Evolutionary conservation across 2,797 vertebrate species (phyloP), one percentile per base, ranked within the genome.

Genomic region (Characodon lateralis): DNA sequence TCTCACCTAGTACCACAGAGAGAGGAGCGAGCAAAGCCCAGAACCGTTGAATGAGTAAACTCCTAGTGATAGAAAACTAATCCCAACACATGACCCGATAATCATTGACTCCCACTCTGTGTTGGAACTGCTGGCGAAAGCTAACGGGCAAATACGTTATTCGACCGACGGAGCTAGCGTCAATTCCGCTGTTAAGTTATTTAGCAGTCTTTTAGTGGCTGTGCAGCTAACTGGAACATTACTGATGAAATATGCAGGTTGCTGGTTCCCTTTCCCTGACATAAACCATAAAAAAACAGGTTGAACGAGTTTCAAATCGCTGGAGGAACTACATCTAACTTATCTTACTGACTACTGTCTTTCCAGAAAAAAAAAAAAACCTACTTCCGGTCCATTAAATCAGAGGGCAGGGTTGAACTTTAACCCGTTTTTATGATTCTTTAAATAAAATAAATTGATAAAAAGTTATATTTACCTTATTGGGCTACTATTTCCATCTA

Each of bases 171-270:
- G 6, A 8, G 79, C 79, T 87, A 79, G 81, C 51, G 73, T 53
- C 71, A 88, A 88, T 83, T 89, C 79, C 78, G 14, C 20, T 22
- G 85, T 80, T 81, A 71, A 80, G 46, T 88, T 73, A 74, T 72
- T 77, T 6, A 59, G 56, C 6, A 59, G 56, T 31, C 68, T n/a
- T 7, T 55, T 58, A 14, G 68, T 7, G 59, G 68, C 41, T 61
- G 59, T 59, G 16, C 0, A 14, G n/a, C 53, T 14, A 41, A 43
- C 39, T 39, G 65, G 41, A 43, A 68, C 18, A 2, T 6, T 18
- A 2, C 61, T 0, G 31, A 66, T 31, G 20, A 24, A 66, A 8
- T 8, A 66, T 8, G 63, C 6, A 14, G 20, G 3, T 9, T 41
- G 35, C 6, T 24, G 1, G 10, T 43, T 43, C 65, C 12, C 3